These are phyloP conservation scores for Drosophila auraria DNA, from an alignment of 1,140 invertebrate genomes.

Conservation along the genomic window DNA sequence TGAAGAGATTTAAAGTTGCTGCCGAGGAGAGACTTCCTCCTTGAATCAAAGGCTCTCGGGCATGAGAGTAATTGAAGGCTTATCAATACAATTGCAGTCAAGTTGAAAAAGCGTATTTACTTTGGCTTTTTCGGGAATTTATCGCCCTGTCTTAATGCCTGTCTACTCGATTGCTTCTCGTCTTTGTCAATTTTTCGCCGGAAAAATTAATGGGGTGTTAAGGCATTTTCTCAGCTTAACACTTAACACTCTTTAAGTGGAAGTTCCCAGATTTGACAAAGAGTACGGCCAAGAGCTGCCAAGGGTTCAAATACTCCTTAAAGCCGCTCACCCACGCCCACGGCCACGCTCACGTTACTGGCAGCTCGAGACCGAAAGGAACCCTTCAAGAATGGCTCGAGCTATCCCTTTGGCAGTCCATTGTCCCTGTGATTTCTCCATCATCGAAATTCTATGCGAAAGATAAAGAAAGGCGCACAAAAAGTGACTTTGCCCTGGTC, in stretches of 20 bases:
- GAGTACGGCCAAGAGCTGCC: background rate
- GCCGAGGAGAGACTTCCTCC: background rate
- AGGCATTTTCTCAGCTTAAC: constrained; percentile 13
- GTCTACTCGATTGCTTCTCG: constrained; percentile 26
- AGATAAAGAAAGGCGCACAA: constrained; percentile 33
- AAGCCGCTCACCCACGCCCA: background rate
- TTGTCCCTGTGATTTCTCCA: constrained; percentile 56
- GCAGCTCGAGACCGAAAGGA: constrained; percentile 8
- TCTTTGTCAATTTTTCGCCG: background rate
- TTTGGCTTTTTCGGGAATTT: constrained; percentile 31
- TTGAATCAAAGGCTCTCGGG: background rate
- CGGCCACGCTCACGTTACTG: constrained; percentile 9
- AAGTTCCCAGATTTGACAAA: constrained; percentile 26
- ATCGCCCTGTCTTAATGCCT: constrained; percentile 24
- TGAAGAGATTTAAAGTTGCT: constrained; percentile 26
- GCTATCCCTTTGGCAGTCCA: constrained; percentile 35
- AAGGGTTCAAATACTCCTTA: constrained; percentile 36
- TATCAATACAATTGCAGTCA: constrained; percentile 45
- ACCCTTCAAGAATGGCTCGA: constrained; percentile 22
- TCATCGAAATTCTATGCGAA: constrained; percentile 37
- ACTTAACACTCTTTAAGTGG: constrained; percentile 7
- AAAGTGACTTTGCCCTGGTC: constrained; percentile 42
- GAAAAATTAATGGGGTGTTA: constrained; percentile 38
- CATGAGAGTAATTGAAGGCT: constrained; percentile 23
- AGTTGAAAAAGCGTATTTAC: constrained; percentile 14